Evolutionary conservation across 2,888 invertebrate species (phyloP).

Genomic region (Caradrina clavipalpis): DNA sequence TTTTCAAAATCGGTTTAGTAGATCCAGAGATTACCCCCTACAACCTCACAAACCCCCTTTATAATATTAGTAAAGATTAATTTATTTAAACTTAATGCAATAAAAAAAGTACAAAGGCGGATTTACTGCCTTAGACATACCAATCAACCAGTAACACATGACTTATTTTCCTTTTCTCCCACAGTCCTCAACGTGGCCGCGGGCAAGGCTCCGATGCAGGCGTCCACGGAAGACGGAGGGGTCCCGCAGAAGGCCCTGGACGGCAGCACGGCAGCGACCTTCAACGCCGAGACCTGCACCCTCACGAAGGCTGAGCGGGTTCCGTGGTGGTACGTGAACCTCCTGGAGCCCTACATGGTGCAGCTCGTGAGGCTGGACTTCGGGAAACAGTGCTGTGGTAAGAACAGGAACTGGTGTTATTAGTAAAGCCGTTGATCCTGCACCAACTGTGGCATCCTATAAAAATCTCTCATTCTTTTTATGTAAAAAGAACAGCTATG

Average conservation of each 20-base stretch:
- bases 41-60: no score
- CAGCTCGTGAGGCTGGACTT: conserved; percentile 97
- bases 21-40: no score
- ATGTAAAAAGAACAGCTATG: no score
- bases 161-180: conserved; percentile 55
- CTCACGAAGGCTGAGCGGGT: conserved; percentile 95
- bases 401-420: conserved; percentile 87
- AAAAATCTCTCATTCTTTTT: no score
- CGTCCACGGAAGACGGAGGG: conserved; percentile 95
- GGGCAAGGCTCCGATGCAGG: conserved; percentile 98
- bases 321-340: conserved; percentile 99
- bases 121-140: no score
- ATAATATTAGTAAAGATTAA: no score
- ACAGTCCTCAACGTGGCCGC: conserved; percentile 98
- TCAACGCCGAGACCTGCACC: conserved; percentile 96
- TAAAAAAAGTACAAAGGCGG: no score
- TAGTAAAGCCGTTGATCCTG: no score
- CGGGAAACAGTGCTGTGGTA: conserved; percentile 97
- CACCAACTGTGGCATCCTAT: no score
- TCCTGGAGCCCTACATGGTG: conserved; percentile 98
- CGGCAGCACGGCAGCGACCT: conserved; percentile 96
- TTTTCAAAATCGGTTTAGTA: no score
- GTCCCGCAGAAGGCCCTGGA: conserved; percentile 98
- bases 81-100: no score
- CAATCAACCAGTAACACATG: no score